phyloP scores from a whole-genome alignment of 2,888 invertebrate genomes.

The Dicranocentrus wangi region DNA sequence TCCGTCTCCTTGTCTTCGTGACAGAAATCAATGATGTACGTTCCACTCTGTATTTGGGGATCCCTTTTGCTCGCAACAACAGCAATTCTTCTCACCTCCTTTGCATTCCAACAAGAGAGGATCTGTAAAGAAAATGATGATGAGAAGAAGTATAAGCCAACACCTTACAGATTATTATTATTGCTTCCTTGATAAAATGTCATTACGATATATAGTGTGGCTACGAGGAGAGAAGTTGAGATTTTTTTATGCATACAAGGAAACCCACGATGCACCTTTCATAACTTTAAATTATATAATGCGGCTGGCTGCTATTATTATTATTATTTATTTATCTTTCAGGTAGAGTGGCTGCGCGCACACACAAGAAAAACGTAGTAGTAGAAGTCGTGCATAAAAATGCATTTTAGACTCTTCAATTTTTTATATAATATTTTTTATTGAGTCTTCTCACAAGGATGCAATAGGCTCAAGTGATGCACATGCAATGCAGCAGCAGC shows the following conservation, averaged over 20 bases:
- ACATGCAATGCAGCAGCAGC: slow-evolving; percentile 7
- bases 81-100: not conserved
- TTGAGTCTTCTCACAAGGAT: not conserved
- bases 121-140: slow-evolving; percentile 6
- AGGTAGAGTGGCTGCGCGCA: too few relatives aligned
- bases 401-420: slow-evolving; percentile 4
- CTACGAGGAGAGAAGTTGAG: too few relatives aligned
- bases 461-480: slow-evolving; percentile 7
- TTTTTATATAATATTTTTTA: too few relatives aligned
- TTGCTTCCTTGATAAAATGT: slow-evolving; percentile 19
- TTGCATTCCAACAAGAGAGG: not conserved
- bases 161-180: not conserved
- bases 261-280: not conserved
- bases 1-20: slow-evolving; percentile 44
- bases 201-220: not conserved
- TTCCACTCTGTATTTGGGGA: not conserved
- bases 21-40: slow-evolving; percentile 28
- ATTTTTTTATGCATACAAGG: slow-evolving; percentile 1
- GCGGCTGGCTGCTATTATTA: not conserved
- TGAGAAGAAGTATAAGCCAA: slow-evolving; percentile 14
- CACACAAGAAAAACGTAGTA: too few relatives aligned
- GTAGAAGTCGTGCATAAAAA: too few relatives aligned
- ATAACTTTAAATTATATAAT: slow-evolving; percentile 10
- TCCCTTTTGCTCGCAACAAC: not conserved
- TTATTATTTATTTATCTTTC: too few relatives aligned